Percentiles rank a stretch among this genome's conserved stretches.
Conservation (phyloP, 2,888 invertebrate species). For the Eilema caniola region DNA sequence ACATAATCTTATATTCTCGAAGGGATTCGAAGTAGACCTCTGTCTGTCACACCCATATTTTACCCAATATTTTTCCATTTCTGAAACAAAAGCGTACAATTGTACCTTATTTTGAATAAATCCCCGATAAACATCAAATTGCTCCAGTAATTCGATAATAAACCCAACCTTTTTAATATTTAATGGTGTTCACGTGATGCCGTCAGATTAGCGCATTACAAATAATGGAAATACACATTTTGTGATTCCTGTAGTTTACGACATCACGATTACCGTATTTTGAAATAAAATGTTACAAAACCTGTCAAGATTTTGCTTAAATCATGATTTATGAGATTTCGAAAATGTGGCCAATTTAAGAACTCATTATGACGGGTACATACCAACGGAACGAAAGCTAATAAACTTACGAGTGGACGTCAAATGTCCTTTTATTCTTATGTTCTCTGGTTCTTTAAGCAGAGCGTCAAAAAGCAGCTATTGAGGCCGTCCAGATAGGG, state of each 20-base stretch:
- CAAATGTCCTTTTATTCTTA: no score
- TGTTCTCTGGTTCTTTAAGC: no score
- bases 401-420: no score
- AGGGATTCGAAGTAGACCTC: no score
- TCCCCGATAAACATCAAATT: not conserved
- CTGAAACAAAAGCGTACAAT: not conserved
- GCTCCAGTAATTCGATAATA: slow-evolving; percentile 4
- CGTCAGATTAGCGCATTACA: not conserved
- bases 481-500: no score
- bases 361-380: not conserved
- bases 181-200: slow-evolving; percentile 2
- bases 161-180: slow-evolving; percentile 2
- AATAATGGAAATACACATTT: not conserved
- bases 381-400: not conserved
- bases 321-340: not conserved
- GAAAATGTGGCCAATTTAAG: not conserved
- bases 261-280: not conserved
- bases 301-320: not conserved
- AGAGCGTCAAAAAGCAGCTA: no score
- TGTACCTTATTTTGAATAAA: not conserved
- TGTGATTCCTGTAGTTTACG: not conserved
- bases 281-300: not conserved
- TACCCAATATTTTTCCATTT: not conserved
- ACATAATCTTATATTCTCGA: no score
- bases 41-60: no score